Evolutionary conservation across 1,140 invertebrate genomes (phyloP).

Genomic region (Polypedilum vanderplanki): DNA sequence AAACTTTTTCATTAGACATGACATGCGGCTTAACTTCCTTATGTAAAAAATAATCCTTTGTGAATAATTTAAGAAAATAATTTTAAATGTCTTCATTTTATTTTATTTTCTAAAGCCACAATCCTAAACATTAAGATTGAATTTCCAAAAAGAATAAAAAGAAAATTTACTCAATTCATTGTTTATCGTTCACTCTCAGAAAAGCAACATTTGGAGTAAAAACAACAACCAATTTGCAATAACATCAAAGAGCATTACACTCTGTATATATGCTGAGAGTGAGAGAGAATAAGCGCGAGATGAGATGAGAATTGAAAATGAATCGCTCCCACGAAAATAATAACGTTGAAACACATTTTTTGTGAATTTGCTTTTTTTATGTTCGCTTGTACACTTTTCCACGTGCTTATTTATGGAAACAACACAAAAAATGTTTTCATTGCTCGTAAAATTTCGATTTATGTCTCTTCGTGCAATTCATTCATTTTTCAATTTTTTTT

Average conservation of each 20-base stretch:
- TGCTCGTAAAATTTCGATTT: conserved; percentile 22
- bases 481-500: conserved; percentile 8
- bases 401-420: conserved; percentile 23
- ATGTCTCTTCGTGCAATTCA: conserved; percentile 23
- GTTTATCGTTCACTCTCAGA: too few relatives aligned
- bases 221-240: neutral
- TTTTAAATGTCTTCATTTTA: neutral
- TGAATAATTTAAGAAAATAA: too few relatives aligned
- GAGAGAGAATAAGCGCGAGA: neutral
- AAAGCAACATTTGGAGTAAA: neutral
- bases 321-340: conserved; percentile 17
- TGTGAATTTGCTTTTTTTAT: conserved; percentile 3
- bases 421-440: neutral
- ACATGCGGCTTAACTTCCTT: too few relatives aligned
- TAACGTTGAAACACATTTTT: neutral
- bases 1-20: too few relatives aligned
- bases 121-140: too few relatives aligned
- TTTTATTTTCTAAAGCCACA: neutral
- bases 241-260: neutral
- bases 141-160: neutral
- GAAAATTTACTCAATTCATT: too few relatives aligned
- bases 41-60: too few relatives aligned
- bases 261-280: neutral
- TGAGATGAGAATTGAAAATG: conserved; percentile 3
- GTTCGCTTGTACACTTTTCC: neutral